Evolutionary conservation across 2,797 vertebrate species (phyloP).

Genomic region (Limosa lapponica): DNA sequence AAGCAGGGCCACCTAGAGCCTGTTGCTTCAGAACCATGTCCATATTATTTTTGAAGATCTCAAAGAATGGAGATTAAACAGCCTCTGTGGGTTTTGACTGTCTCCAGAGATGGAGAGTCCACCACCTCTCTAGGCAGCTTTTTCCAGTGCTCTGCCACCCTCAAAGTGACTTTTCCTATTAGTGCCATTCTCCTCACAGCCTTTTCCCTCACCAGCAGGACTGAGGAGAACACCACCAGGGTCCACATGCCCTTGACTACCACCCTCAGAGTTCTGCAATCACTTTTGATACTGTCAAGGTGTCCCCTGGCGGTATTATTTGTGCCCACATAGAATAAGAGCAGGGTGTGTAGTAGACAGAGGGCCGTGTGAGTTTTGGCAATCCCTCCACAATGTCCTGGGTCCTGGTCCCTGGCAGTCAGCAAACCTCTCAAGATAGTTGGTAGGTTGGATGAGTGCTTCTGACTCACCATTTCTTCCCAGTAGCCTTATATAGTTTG

Average conservation of each 20-base stretch:
- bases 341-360: not conserved
- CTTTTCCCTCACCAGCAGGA: not conserved
- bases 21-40: not conserved
- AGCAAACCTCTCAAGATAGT: not conserved
- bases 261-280: not conserved
- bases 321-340: not conserved
- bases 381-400: not conserved
- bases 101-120: too few species aligned
- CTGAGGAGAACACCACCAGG: not conserved
- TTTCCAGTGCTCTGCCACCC: too few species aligned
- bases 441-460: fast-evolving
- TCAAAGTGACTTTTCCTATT: not conserved
- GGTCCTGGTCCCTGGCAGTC: not conserved
- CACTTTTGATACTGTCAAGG: not conserved
- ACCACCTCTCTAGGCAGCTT: too few species aligned
- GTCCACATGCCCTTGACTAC: not conserved
- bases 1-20: not conserved
- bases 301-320: not conserved
- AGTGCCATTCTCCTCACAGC: not conserved
- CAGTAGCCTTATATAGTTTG: not conserved
- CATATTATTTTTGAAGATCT: not conserved
- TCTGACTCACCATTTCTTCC: not conserved
- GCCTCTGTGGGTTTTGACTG: too few species aligned
- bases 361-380: not conserved
- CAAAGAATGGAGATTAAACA: not conserved